A percentile compares a stretch with the other conserved stretches of the same genome.
These are phyloP conservation scores for Alligator mississippiensis DNA, from an alignment of 2,113 vertebrate genomes.

Conservation along the genomic window DNA sequence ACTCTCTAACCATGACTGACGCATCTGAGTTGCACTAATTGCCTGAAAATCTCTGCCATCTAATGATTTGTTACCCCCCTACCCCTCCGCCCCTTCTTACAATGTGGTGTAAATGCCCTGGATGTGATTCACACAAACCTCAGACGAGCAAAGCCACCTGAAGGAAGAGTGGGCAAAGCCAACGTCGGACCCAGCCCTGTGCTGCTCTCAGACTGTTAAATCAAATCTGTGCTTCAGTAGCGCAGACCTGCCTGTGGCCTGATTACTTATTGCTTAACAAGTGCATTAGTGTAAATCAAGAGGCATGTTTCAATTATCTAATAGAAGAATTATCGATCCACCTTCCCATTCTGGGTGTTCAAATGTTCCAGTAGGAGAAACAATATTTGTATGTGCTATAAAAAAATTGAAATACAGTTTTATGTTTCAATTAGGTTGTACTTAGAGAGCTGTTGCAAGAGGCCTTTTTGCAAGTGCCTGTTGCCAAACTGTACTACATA, in stretches of 20 bases:
- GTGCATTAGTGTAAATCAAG: slow-evolving; percentile 76
- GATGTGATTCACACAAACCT: not conserved
- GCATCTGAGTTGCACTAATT: too few relatives aligned
- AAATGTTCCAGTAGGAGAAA: slow-evolving; percentile 53
- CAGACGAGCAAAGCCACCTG: not conserved
- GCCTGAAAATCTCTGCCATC: too few relatives aligned
- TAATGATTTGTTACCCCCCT: not conserved
- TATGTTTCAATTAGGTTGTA: slow-evolving; percentile 44
- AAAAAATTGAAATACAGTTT: slow-evolving; percentile 34
- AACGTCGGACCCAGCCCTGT: not conserved
- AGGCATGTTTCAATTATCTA: slow-evolving; percentile 69
- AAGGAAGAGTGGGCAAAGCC: not conserved
- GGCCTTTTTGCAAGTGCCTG: not conserved
- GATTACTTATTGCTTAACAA: slow-evolving; percentile 67
- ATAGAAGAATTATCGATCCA: slow-evolving; percentile 73
- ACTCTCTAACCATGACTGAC: too few relatives aligned
- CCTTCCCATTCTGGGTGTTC: not conserved
- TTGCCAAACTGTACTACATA: not conserved
- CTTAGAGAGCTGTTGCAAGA: slow-evolving; percentile 5
- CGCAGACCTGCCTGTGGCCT: slow-evolving; percentile 22
- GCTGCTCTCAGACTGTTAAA: not conserved
- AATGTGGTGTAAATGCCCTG: not conserved
- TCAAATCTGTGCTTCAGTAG: not conserved
- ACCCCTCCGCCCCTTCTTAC: too few relatives aligned
- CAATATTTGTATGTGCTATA: slow-evolving; percentile 52